Evolutionary conservation across 1,140 invertebrate species (phyloP).

Genomic region (Rhynchophorus ferrugineus): DNA sequence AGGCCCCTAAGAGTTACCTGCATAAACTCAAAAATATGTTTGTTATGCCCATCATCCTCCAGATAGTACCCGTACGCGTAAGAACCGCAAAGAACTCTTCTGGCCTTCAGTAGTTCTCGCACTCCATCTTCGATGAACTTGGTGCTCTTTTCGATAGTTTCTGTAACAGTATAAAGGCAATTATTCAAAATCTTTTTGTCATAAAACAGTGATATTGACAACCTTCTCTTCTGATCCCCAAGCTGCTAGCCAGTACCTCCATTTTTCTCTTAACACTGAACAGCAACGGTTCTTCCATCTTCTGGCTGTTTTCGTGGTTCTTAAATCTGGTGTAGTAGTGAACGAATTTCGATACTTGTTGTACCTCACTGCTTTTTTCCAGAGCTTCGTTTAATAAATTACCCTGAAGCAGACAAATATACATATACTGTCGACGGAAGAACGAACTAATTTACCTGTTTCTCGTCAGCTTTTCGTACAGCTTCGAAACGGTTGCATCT

Average conservation of each 20-base stretch:
- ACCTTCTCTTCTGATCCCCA: constrained; percentile 40
- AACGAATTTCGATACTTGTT: constrained; percentile 58
- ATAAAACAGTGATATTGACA: constrained; percentile 2
- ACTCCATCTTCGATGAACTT: constrained; percentile 60
- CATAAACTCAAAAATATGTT: constrained; percentile 65
- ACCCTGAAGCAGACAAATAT: constrained; percentile 29
- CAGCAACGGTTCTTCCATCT: constrained; percentile 56
- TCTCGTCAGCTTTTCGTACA: constrained; percentile 57
- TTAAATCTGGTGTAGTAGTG: constrained; percentile 61
- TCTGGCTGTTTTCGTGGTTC: constrained; percentile 58
- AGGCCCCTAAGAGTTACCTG: constrained; percentile 44
- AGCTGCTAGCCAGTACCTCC: constrained; percentile 48
- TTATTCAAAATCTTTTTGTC: not conserved
- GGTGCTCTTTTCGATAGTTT: constrained; percentile 40
- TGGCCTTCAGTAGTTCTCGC: constrained; percentile 55
- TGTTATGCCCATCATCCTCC: constrained; percentile 58
- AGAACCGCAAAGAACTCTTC: constrained; percentile 57
- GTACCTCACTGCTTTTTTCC: constrained; percentile 52
- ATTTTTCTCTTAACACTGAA: constrained; percentile 56
- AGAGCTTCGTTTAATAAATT: constrained; percentile 53
- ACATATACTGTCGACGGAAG: not conserved
- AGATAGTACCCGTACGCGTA: constrained; percentile 64
- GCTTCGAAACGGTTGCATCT: constrained; percentile 65
- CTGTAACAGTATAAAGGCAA: constrained; percentile 22
- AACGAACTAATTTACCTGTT: constrained; percentile 35